Base-by-base conservation (phyloP, 2,888 invertebrate species). In the Idaea dimidiata region DNA sequence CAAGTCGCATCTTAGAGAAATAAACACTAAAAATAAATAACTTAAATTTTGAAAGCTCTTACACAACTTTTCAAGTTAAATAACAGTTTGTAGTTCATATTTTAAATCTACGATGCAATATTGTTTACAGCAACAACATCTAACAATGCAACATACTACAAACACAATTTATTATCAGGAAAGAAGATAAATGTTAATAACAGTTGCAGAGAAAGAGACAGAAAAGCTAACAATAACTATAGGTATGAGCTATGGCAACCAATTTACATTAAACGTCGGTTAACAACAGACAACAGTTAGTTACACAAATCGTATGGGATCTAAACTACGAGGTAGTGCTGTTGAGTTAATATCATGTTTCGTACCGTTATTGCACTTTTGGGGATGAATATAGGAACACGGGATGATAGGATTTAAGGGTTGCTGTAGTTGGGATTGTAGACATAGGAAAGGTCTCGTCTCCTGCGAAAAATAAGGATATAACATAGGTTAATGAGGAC, bases 241-340 rank as follows among this genome's bases (percentile, higher is more conserved):
- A n/a, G n/a, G n/a, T 73, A 75, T 73, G 75, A 73, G 81, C 81
- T 77, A 72, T 75, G 73, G 77, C 77, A 71, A 75, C 68, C 70
- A 73, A 32, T 73, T 78, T 66, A 62, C 67, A 70, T 64, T 71
- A 67, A 67, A 72, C 64, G 68, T 72, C 73, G 32, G 32, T 32
- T n/a, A n/a, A n/a, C n/a, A n/a, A n/a, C n/a, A n/a, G 10, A 72
- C 69, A 66, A 67, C 60, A 76, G 77, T 80, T 80, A 80, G 81
- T 80, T 71, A 66, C 64, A 61, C 59, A 60, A 59, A 61, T 63
- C 62, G 67, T 69, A 68, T 68, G 70, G 66, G 70, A 69, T 73
- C 70, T 72, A 70, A 66, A 70, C 70, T 72, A 75, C 32, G 32
- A 32, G 32, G 32, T 32, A 32, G 72, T 76, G 73, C 77, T 72